Percentiles rank a stretch among this genome's conserved stretches.
phyloP scores from a whole-genome alignment of 2,113 vertebrate genomes.

The Tragulus kanchil region DNA sequence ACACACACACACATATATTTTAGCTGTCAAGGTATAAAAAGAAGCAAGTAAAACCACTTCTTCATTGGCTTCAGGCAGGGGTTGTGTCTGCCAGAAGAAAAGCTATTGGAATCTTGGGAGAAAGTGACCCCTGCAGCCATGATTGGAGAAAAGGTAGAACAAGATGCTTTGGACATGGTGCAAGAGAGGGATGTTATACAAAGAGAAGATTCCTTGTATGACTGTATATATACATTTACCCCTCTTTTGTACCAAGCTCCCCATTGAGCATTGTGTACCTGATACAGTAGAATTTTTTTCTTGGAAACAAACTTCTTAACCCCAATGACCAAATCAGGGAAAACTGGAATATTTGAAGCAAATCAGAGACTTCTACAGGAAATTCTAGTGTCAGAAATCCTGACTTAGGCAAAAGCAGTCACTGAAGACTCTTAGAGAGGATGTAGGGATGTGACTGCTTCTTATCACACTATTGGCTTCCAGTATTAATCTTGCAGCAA shows the following conservation, averaged over 20 bases:
- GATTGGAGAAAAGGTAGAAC: neutral
- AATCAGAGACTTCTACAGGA: neutral
- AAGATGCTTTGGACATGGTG: neutral
- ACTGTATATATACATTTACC: rapidly evolving
- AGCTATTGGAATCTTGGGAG: neutral
- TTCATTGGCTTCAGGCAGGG: neutral
- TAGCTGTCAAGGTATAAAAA: neutral
- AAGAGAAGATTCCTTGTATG: neutral
- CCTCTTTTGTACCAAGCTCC: neutral
- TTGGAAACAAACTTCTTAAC: neutral
- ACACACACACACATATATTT: neutral
- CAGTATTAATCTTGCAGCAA: neutral
- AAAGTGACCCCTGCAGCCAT: neutral
- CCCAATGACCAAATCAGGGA: neutral
- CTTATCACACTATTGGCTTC: neutral
- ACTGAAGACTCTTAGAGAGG: neutral
- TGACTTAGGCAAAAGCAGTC: neutral
- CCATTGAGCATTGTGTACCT: neutral
- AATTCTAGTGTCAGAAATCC: neutral
- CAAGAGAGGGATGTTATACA: neutral
- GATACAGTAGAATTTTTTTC: neutral
- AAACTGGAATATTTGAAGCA: neutral
- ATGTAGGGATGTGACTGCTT: neutral
- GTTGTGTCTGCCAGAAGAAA: neutral
- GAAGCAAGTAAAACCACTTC: neutral